Percentiles rank a stretch among this genome's conserved stretches.
These are phyloP conservation scores for Epinotia ramella DNA, from an alignment of 2,888 invertebrate genomes.

Conservation along the genomic window DNA sequence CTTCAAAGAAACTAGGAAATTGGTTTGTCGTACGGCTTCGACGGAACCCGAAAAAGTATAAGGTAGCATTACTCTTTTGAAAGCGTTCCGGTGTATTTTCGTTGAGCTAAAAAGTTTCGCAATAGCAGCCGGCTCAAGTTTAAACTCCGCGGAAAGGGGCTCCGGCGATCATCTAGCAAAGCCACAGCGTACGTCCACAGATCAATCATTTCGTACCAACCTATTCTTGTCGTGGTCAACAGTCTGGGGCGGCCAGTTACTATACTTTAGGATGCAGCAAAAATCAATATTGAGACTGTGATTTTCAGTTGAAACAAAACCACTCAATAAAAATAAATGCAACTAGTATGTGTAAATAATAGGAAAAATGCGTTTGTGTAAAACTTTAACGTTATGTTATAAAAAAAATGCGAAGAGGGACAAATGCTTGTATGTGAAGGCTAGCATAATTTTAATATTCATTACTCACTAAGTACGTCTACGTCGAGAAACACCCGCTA, in stretches of 20 bases:
- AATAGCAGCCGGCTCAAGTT: conserved; percentile 78
- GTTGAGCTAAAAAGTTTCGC: conserved; percentile 82
- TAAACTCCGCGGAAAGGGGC: conserved; percentile 70
- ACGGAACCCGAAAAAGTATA: conserved; percentile 64
- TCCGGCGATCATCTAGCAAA: conserved; percentile 73
- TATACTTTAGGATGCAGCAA: neutral
- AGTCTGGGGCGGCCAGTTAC: neutral
- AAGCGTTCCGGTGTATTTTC: conserved; percentile 84
- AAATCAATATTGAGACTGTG: too few relatives aligned
- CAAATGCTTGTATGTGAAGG: too few relatives aligned
- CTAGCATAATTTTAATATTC: neutral
- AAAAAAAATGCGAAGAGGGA: too few relatives aligned
- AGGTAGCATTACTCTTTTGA: conserved; percentile 68
- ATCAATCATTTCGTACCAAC: conserved; percentile 1
- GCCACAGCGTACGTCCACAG: conserved; percentile 32
- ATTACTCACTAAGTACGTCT: neutral
- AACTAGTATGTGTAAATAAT: too few relatives aligned
- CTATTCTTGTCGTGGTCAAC: neutral
- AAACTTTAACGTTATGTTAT: too few relatives aligned
- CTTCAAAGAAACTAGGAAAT: conserved; percentile 35
- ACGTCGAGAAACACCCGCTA: too few relatives aligned
- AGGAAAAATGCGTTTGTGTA: too few relatives aligned
- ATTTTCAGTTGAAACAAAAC: too few relatives aligned
- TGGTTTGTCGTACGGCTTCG: conserved; percentile 26
- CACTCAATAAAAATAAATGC: too few relatives aligned